These are phyloP conservation scores for Euura lappo DNA, from an alignment of 1,140 invertebrate genomes.

Conservation along the genomic window DNA sequence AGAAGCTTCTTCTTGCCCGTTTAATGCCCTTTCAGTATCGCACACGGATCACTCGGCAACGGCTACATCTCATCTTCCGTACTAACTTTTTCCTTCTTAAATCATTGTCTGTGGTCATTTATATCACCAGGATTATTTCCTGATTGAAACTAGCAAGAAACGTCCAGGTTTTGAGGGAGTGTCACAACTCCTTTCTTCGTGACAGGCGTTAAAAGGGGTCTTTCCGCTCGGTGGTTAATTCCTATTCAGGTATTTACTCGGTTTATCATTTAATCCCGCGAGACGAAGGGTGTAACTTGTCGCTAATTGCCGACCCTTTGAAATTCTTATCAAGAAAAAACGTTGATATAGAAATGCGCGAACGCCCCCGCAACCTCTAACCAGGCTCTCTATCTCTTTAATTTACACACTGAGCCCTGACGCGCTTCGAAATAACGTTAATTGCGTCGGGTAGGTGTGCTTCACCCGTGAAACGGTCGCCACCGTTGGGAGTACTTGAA, in stretches of 20 bases:
- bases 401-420: neutral
- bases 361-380: neutral
- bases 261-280: neutral
- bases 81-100: neutral
- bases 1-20: neutral
- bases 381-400: neutral
- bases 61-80: neutral
- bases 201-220: too few relatives aligned
- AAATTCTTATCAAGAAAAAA: neutral
- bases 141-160: neutral
- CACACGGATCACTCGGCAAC: neutral
- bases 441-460: neutral
- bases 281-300: neutral
- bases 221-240: neutral
- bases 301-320: neutral
- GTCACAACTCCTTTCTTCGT: neutral
- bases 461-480: slow-evolving; percentile 1
- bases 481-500: neutral
- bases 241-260: neutral
- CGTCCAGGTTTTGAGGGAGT: neutral
- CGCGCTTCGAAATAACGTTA: neutral
- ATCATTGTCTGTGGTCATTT: neutral
- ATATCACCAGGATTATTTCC: neutral
- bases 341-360: neutral
- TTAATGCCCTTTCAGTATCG: neutral